Evolutionary conservation across 2,797 vertebrate species (phyloP).

Genomic region (Crocidura indochinensis): DNA sequence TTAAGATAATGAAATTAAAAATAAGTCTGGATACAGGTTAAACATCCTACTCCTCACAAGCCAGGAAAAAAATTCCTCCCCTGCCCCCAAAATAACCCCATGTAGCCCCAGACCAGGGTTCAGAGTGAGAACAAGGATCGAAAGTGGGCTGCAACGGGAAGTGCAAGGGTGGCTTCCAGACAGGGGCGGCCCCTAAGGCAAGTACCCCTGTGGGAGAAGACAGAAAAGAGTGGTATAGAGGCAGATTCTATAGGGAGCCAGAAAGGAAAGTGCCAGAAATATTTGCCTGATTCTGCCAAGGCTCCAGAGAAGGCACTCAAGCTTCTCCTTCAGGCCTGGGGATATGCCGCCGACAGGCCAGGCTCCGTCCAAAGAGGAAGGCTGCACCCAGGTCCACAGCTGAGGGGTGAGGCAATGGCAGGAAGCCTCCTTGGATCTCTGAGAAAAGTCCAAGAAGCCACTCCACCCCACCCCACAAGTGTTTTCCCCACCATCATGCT

Average conservation of each 20-base stretch:
- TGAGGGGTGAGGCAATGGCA: neutral
- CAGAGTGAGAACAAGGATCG: neutral
- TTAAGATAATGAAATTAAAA: too few species aligned
- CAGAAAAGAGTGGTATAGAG: neutral
- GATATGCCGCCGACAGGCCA: neutral
- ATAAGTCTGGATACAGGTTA: neutral
- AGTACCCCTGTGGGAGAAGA: neutral
- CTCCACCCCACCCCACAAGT: too few species aligned
- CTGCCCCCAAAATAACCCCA: neutral
- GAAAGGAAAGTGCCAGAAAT: slow-evolving; percentile 22
- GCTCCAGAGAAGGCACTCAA: neutral
- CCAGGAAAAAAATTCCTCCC: neutral
- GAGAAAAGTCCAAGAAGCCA: neutral
- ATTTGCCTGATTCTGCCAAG: neutral
- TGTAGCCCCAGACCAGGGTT: neutral
- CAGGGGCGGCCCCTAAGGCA: neutral
- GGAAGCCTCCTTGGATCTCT: neutral
- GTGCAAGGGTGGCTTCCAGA: neutral
- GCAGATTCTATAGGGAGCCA: neutral
- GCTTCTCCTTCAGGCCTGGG: neutral
- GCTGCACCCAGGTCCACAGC: neutral
- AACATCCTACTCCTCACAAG: neutral
- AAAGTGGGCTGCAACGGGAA: neutral
- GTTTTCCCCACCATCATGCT: neutral
- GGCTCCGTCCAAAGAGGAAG: neutral